These are phyloP conservation scores for Hirtodrosophila cameraria DNA, from an alignment of 2,888 invertebrate genomes.

Conservation along the genomic window DNA sequence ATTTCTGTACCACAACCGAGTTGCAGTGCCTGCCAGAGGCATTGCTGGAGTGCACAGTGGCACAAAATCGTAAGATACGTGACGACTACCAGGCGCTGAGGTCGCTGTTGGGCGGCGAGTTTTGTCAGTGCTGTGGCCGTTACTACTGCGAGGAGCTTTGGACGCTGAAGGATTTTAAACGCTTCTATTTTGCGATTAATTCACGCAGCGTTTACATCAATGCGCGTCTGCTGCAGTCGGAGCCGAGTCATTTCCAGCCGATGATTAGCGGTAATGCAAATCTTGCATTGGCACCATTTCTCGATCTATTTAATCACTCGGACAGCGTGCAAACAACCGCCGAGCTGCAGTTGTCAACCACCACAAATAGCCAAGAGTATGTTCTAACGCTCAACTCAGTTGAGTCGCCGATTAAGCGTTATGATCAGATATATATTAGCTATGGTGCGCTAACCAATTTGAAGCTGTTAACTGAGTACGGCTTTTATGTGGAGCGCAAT, in stretches of 20 bases:
- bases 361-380: slow-evolving; percentile 46
- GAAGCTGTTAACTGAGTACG: slow-evolving; percentile 93
- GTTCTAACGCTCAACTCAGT: slow-evolving; percentile 62
- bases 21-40: slow-evolving; percentile 86
- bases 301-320: slow-evolving; percentile 96
- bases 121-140: slow-evolving; percentile 84
- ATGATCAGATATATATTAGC: slow-evolving; percentile 93
- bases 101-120: slow-evolving; percentile 22
- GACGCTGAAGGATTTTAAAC: slow-evolving; percentile 87
- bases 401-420: slow-evolving; percentile 85
- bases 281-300: slow-evolving; percentile 92
- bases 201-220: slow-evolving; percentile 92
- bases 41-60: slow-evolving; percentile 85
- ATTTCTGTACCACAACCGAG: slow-evolving; percentile 87
- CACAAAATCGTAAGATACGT: slow-evolving; percentile 85
- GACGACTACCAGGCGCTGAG: slow-evolving; percentile 63
- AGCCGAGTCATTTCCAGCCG: slow-evolving; percentile 77
- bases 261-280: slow-evolving; percentile 86
- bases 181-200: slow-evolving; percentile 94
- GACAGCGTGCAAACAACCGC: slow-evolving; percentile 86
- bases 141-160: slow-evolving; percentile 84
- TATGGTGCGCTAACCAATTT: slow-evolving; percentile 93
- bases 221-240: slow-evolving; percentile 84
- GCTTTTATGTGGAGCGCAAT: slow-evolving; percentile 90
- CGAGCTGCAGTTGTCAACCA: slow-evolving; percentile 58